phyloP scores from a whole-genome alignment of 1,140 invertebrate species.

The Drosophila subpulchrella region DNA sequence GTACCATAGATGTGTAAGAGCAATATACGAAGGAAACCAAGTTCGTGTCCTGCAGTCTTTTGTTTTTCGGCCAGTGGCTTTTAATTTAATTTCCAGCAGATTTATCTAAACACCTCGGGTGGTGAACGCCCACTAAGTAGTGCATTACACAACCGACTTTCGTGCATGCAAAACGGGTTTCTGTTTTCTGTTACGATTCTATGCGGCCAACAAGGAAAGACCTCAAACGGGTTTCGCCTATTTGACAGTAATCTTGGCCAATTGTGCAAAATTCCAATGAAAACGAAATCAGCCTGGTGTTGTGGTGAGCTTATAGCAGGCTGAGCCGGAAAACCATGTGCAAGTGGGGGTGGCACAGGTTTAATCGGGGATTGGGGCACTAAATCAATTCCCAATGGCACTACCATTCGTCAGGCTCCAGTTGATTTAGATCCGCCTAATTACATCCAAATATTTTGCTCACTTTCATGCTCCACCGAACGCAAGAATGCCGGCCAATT shows the following conservation, averaged over 20 bases:
- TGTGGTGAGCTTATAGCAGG: not conserved
- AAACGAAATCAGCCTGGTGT: constrained; percentile 57
- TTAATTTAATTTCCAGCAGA: constrained; percentile 69
- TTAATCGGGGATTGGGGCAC: constrained; percentile 3
- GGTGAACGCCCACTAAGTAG: constrained; percentile 55
- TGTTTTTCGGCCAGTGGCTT: constrained; percentile 1
- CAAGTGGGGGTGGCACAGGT: constrained; percentile 21
- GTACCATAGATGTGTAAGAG: constrained; percentile 50
- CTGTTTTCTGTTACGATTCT: constrained; percentile 54
- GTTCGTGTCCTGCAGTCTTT: constrained; percentile 48
- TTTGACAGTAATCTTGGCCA: constrained; percentile 54
- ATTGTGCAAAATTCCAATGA: constrained; percentile 80
- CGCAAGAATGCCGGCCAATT: constrained; percentile 24
- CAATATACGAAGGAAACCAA: constrained; percentile 41
- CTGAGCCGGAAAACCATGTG: constrained; percentile 45
- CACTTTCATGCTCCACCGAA: constrained; percentile 59
- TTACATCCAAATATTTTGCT: constrained; percentile 56
- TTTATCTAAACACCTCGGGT: constrained; percentile 73
- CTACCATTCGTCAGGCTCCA: constrained; percentile 44
- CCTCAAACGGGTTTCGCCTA: constrained; percentile 62
- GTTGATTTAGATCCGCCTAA: constrained; percentile 54
- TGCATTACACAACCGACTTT: constrained; percentile 68
- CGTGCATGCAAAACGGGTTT: constrained; percentile 58
- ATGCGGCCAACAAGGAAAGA: constrained; percentile 74
- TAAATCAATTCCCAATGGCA: constrained; percentile 38